These are phyloP conservation scores for Axea sp. DNA, from an alignment of 2,888 invertebrate species.

Conservation along the genomic window DNA sequence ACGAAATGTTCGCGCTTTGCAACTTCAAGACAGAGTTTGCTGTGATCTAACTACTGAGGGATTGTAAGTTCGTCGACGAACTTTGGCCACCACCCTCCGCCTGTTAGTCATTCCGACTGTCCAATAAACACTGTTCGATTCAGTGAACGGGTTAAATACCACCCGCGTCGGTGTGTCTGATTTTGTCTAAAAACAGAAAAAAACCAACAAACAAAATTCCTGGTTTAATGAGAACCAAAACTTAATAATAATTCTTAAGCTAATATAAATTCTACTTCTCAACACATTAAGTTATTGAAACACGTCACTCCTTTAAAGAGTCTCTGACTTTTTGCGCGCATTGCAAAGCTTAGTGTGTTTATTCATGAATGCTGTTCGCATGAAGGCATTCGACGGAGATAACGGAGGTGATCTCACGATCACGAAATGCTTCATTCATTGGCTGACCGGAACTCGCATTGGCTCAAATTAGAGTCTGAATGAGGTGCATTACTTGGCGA, in stretches of 20 bases:
- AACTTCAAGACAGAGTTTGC: conserved; percentile 50
- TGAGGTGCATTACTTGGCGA: conserved; percentile 57
- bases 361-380: conserved; percentile 24
- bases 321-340: not conserved
- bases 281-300: no score
- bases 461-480: conserved; percentile 71
- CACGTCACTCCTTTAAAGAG: not conserved
- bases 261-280: no score
- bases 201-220: not conserved
- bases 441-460: conserved; percentile 69
- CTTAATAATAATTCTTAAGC: not conserved
- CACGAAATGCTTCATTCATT: conserved; percentile 50
- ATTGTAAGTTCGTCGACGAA: conserved; percentile 56
- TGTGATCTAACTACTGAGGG: conserved; percentile 59
- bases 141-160: conserved; percentile 50
- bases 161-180: conserved; percentile 6
- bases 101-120: conserved; percentile 51
- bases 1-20: conserved; percentile 59
- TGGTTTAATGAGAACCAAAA: not conserved
- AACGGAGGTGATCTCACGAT: conserved; percentile 22
- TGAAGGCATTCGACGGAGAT: conserved; percentile 14
- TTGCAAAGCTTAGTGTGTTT: conserved; percentile 3
- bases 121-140: conserved; percentile 60
- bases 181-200: no score
- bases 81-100: conserved; percentile 36